These are phyloP conservation scores for Coleophora deauratella DNA, from an alignment of 2,888 invertebrate genomes.

Conservation along the genomic window DNA sequence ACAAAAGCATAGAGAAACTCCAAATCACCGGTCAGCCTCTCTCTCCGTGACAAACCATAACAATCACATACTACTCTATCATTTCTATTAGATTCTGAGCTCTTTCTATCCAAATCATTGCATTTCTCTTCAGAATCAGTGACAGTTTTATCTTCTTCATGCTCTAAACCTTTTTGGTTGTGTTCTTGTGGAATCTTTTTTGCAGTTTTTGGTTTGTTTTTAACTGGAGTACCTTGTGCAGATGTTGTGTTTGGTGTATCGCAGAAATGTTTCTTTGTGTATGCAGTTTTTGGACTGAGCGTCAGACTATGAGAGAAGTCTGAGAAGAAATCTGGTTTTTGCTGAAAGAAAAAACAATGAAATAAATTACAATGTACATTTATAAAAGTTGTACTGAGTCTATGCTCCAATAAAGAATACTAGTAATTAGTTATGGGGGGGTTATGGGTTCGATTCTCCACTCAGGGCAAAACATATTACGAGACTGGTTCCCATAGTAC, in stretches of 20 bases:
- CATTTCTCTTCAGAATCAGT: conserved; percentile 7
- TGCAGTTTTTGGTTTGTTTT: background rate
- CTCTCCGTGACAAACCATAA: conserved; percentile 23
- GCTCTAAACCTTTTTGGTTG: background rate
- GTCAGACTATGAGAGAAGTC: conserved; percentile 42
- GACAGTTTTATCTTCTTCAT: conserved; percentile 5
- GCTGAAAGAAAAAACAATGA: conserved; percentile 36
- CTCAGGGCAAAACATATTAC: no score
- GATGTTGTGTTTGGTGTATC: conserved; percentile 19
- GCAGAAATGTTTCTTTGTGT: conserved; percentile 38
- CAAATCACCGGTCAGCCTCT: conserved; percentile 22
- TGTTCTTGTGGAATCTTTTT: background rate
- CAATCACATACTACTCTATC: conserved; percentile 30
- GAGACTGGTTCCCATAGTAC: no score
- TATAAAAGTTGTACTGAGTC: no score
- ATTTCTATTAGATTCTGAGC: background rate
- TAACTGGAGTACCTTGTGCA: conserved; percentile 1
- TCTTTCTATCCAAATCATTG: background rate
- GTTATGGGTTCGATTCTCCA: no score
- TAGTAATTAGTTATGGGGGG: no score
- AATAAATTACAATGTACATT: background rate
- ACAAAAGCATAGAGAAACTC: conserved; percentile 62
- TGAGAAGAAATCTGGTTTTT: conserved; percentile 55
- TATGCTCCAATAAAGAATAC: no score
- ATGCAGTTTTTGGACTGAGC: conserved; percentile 19